Conservation (phyloP, 23 tunicate species). For the Trididemnum miniatum region DNA sequence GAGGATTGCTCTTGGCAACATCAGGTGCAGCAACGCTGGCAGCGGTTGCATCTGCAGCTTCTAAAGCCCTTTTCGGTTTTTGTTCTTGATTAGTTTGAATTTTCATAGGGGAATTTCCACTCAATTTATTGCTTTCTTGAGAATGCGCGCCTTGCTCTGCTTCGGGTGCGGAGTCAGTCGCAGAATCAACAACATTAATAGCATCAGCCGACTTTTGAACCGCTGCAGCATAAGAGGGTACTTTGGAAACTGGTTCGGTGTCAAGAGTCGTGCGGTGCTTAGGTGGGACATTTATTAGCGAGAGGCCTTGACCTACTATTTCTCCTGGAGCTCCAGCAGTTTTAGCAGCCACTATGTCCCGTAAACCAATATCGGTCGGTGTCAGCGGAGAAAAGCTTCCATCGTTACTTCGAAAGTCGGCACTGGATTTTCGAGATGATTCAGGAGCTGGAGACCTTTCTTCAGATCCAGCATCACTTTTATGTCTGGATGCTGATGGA, state of each 20-base stretch:
- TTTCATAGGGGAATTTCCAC: neutral
- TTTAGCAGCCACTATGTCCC: slow-evolving; percentile 4
- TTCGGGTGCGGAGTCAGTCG: slow-evolving; percentile 88
- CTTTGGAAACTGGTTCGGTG: neutral
- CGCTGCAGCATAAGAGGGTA: neutral
- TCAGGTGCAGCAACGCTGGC: neutral
- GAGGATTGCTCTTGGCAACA: no score
- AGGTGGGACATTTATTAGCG: neutral
- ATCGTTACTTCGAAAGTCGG: slow-evolving; percentile 12
- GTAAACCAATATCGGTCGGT: slow-evolving; percentile 49
- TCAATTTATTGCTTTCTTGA: neutral
- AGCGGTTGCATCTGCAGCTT: neutral
- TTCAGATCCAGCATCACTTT: neutral
- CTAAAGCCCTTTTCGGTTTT: neutral
- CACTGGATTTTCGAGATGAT: neutral
- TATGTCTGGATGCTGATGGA: neutral
- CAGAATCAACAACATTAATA: slow-evolving; percentile 37
- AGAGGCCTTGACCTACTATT: neutral
- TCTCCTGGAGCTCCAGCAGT: neutral
- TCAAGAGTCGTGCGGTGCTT: neutral
- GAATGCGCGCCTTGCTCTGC: slow-evolving; percentile 15
- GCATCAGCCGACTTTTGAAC: neutral
- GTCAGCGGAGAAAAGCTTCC: slow-evolving; percentile 82
- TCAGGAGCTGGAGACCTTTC: neutral
- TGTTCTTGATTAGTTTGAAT: neutral